Evolutionary conservation across 1,140 invertebrate genomes (phyloP), one percentile per base, ranked within the genome.

Genomic region (Bombus pyrosoma): DNA sequence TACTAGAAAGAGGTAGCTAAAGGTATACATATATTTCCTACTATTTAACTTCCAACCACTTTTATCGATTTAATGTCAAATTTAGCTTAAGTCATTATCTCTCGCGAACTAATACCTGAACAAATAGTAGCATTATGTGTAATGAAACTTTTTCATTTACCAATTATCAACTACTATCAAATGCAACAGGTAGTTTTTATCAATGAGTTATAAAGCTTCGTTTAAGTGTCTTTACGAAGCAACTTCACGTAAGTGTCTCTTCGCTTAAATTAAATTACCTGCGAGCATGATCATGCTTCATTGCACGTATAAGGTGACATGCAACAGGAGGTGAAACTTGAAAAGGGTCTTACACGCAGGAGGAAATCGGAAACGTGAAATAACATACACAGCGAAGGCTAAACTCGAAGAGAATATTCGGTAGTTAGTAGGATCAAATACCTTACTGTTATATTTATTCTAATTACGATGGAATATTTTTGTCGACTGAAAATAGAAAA

Each of bases 101-200:
- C 13, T 64, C n/a, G n/a, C 2, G 64, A 32, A 34, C 0, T 32
- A 15, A 66, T 66, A 1, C 32, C 15, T 1, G 47, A 8, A 34
- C 5, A 66, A 66, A 66, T 13, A 32, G 1, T 62, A 12, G 28
- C 28, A 59, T 59, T 12, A 62, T n/a, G 59, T 62, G 12, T 62
- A 62, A 62, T n/a, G 59, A 62, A 12, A 32, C 5, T 34, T 66
- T 18, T 15, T 66, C n/a, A 18, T 32, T 66, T 15, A 8, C 13
- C 64, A 66, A 66, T 66, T 34, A 32, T 32, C 15, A 32, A 18
- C 64, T 18, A 2, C n/a, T 32, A 4, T 66, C 13, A 18, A 66
- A 66, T 18, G 64, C 64, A 66, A 66, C 64, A 66, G 64, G 64
- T 66, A 66, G 64, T 18, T 66, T 66, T 66, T 32, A 32, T 66